Base-by-base conservation (phyloP, 2,888 invertebrate genomes). In the Neoascia interrupta region DNA sequence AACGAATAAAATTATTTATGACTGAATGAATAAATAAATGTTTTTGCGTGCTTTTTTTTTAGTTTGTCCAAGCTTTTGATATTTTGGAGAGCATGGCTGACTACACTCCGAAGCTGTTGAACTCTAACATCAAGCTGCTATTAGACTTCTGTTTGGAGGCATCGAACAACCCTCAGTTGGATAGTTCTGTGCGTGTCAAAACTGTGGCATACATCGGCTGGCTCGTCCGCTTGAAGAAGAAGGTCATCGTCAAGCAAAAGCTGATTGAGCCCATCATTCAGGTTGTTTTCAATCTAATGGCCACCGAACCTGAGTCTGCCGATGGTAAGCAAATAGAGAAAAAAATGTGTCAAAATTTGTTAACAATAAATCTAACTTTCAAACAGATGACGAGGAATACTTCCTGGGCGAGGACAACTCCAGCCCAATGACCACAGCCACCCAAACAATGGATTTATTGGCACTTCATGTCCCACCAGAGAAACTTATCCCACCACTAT, bases 381-480 rank as follows among this genome's bases (percentile, higher is more conserved):
- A 8, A 16, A 0, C 51, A 84, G 90, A 90, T 58, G 91, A 92
- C 47, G 93, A 93, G 81, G 92, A 92, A 81, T 92, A 92, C 83
- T 92, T 92, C 82, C 88, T 90, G 10, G 92, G 91, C 1, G 92
- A 92, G 81, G 93, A 93, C 82, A 90, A 91, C 68, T 92, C 91
- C 74, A 92, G 91, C 23, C 92, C 93, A 0, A 90, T 92, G 79
- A 92, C 93, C 5, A 91, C 92, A 80, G 94, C 94, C 5, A 92
- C 93, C 0, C 94, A 94, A 89, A 93, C 94, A 3, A 89, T 95
- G 74, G 94, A 95, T 87, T 87, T 92, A 45, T 89, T 95, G 84
- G 94, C 95, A 26, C 88, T 95, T 8, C 91, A 94, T 88, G 90
- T 95, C 34, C 93, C 95, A 3, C 93, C 95, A 8, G 94, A 94